These are phyloP conservation scores for Dasysyrphus tricinctus DNA, from an alignment of 2,888 invertebrate species.

Conservation along the genomic window DNA sequence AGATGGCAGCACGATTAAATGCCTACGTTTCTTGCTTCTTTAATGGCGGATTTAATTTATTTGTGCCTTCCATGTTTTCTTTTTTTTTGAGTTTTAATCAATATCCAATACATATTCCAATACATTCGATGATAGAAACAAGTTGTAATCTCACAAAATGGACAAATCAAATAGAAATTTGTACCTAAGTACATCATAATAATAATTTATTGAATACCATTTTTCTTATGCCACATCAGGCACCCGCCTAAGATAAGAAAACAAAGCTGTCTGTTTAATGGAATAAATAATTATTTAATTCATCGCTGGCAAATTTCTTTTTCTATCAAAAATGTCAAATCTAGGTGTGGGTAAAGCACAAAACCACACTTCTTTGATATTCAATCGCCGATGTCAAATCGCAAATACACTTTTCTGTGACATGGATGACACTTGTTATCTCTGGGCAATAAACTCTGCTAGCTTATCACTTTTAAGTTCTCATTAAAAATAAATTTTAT, in stretches of 20 bases:
- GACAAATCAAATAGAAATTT: too few relatives aligned
- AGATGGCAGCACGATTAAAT: too few relatives aligned
- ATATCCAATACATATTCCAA: too few relatives aligned
- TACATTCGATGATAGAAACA: too few relatives aligned
- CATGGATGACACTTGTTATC: constrained; percentile 81
- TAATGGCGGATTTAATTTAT: too few relatives aligned
- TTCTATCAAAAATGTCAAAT: not conserved
- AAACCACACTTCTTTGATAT: constrained; percentile 54
- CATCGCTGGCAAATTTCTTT: not conserved
- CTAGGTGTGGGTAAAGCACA: constrained; percentile 39
- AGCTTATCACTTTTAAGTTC: constrained; percentile 79
- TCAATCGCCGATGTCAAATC: constrained; percentile 56
- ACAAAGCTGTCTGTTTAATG: not conserved
- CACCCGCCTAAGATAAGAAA: not conserved
- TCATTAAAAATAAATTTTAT: constrained; percentile 81
- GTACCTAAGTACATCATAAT: not conserved
- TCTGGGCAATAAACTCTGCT: constrained; percentile 79
- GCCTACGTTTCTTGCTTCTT: too few relatives aligned
- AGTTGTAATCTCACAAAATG: too few relatives aligned
- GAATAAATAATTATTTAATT: not conserved
- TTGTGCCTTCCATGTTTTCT: too few relatives aligned
- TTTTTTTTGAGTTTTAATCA: too few relatives aligned
- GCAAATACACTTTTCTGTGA: constrained; percentile 76
- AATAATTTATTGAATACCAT: not conserved
- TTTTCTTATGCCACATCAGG: not conserved